Base-by-base conservation (phyloP, 2,888 invertebrate genomes). In the Ceraclea dissimilis region DNA sequence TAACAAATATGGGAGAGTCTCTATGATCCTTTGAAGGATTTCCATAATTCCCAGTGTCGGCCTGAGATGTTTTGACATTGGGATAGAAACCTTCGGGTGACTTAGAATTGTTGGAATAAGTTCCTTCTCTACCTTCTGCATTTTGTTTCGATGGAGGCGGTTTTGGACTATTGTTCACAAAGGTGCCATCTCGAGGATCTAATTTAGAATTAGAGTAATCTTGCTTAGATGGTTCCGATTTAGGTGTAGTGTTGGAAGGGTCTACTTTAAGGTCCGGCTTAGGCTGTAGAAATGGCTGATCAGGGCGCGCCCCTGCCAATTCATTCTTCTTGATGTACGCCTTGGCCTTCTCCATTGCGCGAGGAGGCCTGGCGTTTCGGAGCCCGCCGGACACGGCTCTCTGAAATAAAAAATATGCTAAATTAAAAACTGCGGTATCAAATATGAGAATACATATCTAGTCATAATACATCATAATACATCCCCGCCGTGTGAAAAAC, bases 261-360 rank as follows among this genome's bases (percentile, higher is more conserved):
- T 44, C 34, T 34, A 43, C 43, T 34, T 34, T 51, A 17, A 49
- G 58, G 49, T 49, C 49, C 20, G 53, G 58, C 34, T 54, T 47
- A 18, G 58, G 54, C 44, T 52, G 56, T 22, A 50, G 60, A 21
- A 52, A 53, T 31, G 61, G 59, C 39, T 70, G 69, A 56, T 50
- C 60, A 54, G 56, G 54, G 52, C 60, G 62, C 63, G 75, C 77
- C 65, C 79, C 80, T 71, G 78, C 78, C 68, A 83, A 78, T 74
- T 85, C 84, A 73, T 82, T 84, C 74, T 85, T 84, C 74, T 85
- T 84, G 71, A 84, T 83, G 68, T 84, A 85, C 63, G 84, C 81
- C 76, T 85, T 85, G 68, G 82, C 82, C 71, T 81, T 82, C 77
- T 82, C 82, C 82, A 82, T 82, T 65, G 64, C 56, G 58, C 51